Evolutionary conservation across 2,113 vertebrate genomes (phyloP), one percentile per base, ranked within the genome.

Genomic region (Takifugu flavidus): DNA sequence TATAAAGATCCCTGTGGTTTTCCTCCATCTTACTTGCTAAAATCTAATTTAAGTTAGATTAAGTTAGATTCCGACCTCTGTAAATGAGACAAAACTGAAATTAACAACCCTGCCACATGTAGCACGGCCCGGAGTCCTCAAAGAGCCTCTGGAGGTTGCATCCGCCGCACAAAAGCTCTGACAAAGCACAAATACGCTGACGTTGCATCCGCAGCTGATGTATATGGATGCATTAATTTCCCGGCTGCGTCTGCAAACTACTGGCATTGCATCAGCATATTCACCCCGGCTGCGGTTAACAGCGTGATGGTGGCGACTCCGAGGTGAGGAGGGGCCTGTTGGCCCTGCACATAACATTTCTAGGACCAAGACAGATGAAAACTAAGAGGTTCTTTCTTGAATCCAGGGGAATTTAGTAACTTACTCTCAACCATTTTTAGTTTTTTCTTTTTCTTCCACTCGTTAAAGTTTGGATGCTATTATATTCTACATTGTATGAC

Each of bases 111-210:
- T 47, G 45, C 45, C 45, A 47, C 14, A 47, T 15, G 13, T 1
- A n/a, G n/a, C 13, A n/a, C 13, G 5, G 56, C 14, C 49, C 1
- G 47, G 3, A 15, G 51, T 25, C n/a, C 8, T 52, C 13, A 50
- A 15, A 1, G 13, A 47, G 5, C 29, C 44, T 66, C 15, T 45
- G 34, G 15, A 64, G 4, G 25, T 80, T 76, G 53, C 65, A 56
- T 65, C 63, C 34, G 60, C 59, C 67, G 59, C 56, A 68, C 44
- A 72, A 75, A 84, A 72, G 13, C 44, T 47, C 67, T 20, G 65
- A 70, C 56, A 54, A 78, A 71, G 79, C 78, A 75, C 65, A 67
- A 65, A 25, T 7, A n/a, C 13, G n/a, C 13, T 13, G 45, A n/a
- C 12, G 45, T 67, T 39, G 34, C 65, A 68, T 63, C 59, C 67